phyloP scores from a whole-genome alignment of 2,113 vertebrate species.

The Cyanoderma ruficeps region DNA sequence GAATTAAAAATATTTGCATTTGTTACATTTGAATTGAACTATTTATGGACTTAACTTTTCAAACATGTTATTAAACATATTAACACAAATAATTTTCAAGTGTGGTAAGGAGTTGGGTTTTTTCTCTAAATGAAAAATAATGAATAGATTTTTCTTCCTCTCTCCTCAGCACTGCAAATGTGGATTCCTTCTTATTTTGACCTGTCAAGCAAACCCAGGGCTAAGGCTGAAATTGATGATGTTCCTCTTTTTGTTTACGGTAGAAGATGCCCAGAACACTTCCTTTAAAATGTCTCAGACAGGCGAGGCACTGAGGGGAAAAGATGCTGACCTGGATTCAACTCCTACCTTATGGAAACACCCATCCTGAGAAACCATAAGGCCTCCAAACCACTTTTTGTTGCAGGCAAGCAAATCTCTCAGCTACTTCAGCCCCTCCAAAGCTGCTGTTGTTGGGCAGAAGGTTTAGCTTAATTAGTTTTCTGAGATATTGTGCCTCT shows the following conservation, averaged over 20 bases:
- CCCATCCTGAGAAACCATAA: not conserved
- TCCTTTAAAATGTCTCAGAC: not conserved
- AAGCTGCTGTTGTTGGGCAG: not conserved
- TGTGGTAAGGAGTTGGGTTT: not conserved
- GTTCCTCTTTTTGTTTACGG: not conserved
- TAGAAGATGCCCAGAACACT: fast-evolving
- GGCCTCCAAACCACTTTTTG: not conserved
- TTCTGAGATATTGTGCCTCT: not conserved
- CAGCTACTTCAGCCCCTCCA: not conserved
- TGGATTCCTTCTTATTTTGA: not conserved
- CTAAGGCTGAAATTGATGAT: not conserved
- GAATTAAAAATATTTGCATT: conserved; percentile 13
- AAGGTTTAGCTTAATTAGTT: not conserved
- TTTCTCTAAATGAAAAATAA: not conserved
- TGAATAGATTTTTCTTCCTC: not conserved
- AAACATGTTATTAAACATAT: not conserved
- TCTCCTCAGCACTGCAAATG: not conserved
- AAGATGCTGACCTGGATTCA: not conserved
- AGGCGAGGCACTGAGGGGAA: fast-evolving
- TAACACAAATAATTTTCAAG: not conserved
- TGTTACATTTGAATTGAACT: not conserved
- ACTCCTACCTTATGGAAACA: not conserved
- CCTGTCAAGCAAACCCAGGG: not conserved
- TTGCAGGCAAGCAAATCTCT: not conserved
- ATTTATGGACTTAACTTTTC: not conserved